Evolutionary conservation across 2,888 invertebrate genomes (phyloP).

Genomic region (Tenthredo amoena): DNA sequence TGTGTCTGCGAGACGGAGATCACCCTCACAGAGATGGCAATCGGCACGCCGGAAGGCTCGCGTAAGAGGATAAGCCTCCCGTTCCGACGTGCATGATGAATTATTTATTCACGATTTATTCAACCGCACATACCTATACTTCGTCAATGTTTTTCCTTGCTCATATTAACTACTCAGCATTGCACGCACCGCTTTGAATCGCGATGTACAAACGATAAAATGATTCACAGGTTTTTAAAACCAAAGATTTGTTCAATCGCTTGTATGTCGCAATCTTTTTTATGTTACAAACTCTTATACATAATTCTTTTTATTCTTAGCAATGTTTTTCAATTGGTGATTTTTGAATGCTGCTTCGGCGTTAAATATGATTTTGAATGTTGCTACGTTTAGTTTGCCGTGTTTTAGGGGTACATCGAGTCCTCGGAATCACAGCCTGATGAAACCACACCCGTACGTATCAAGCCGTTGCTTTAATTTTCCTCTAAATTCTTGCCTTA

Average conservation of each 20-base stretch:
- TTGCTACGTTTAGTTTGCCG: slow-evolving; percentile 71
- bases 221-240: not conserved
- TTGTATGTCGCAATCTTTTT: not conserved
- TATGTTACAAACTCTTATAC: not conserved
- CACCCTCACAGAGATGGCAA: slow-evolving; percentile 76
- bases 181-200: slow-evolving; percentile 48
- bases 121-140: not conserved
- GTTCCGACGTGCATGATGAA: slow-evolving; percentile 47
- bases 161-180: slow-evolving; percentile 50
- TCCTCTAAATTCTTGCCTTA: slow-evolving; percentile 59
- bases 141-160: slow-evolving; percentile 42
- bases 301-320: not conserved
- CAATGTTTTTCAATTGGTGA: slow-evolving; percentile 56
- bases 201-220: slow-evolving; percentile 1
- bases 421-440: slow-evolving; percentile 78
- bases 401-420: slow-evolving; percentile 41
- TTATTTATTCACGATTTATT: slow-evolving; percentile 27
- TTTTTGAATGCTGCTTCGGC: slow-evolving; percentile 59
- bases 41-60: slow-evolving; percentile 76
- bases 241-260: not conserved
- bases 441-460: slow-evolving; percentile 88
- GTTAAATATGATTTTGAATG: slow-evolving; percentile 74
- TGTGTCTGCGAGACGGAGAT: slow-evolving; percentile 74
- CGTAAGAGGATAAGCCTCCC: slow-evolving; percentile 69
- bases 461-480: slow-evolving; percentile 75